Percentiles rank a stretch among this genome's conserved stretches.
Evolutionary conservation across 2,113 vertebrate genomes (phyloP).

Genomic region (Elanoides forficatus): DNA sequence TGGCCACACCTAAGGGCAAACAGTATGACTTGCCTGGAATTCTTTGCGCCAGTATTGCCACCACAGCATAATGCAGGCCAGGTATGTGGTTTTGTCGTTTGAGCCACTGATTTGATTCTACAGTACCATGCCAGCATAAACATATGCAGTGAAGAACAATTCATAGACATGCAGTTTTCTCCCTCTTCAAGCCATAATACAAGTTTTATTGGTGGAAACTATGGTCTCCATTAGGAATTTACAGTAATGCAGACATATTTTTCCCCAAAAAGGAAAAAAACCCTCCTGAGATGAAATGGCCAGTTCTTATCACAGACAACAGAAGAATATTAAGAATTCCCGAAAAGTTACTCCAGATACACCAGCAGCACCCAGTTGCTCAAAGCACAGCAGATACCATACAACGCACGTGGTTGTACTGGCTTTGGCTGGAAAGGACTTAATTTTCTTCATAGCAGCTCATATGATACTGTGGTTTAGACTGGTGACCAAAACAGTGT

Average conservation of each 20-base stretch:
- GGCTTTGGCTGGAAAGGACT: background rate
- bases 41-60: background rate
- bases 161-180: background rate
- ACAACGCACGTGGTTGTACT: fast-evolving
- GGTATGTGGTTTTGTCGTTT: background rate
- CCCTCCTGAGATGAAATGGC: background rate
- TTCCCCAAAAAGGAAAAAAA: background rate
- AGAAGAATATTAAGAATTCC: background rate
- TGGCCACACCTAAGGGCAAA: background rate
- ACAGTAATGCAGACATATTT: background rate
- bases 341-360: background rate
- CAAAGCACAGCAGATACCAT: background rate
- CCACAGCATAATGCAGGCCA: background rate
- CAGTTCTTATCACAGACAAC: background rate
- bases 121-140: background rate
- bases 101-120: background rate
- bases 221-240: background rate
- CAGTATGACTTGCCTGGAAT: background rate
- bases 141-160: background rate
- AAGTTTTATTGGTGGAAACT: background rate
- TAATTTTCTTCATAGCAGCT: background rate
- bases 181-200: background rate
- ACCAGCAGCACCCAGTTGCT: background rate
- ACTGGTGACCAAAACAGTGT: background rate
- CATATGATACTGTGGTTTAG: background rate